phyloP scores from a whole-genome alignment of 2,797 vertebrate genomes.

The Oreochromis mossambicus region DNA sequence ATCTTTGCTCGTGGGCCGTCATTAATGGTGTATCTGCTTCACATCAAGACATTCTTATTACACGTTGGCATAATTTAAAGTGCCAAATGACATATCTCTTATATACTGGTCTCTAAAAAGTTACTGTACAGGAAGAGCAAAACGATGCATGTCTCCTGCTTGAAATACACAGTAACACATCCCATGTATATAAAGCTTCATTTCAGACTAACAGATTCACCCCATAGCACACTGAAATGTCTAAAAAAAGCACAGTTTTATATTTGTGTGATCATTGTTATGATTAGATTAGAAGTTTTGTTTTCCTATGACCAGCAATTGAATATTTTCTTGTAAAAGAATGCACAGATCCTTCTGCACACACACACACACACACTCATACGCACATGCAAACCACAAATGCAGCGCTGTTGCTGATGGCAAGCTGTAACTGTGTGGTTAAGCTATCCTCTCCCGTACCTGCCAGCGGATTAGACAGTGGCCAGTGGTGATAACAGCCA shows the following conservation, averaged over 20 bases:
- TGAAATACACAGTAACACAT: not conserved
- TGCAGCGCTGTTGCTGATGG: not conserved
- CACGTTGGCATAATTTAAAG: not conserved
- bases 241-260: not conserved
- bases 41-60: not conserved
- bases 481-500: conserved; percentile 49
- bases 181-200: not conserved
- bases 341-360: not conserved
- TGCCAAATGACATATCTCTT: not conserved
- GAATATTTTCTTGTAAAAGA: not conserved
- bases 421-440: not conserved
- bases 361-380: not conserved
- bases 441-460: conserved; percentile 15
- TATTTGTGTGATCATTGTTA: not conserved
- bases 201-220: not conserved
- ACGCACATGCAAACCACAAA: not conserved
- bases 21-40: not conserved
- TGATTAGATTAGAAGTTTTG: not conserved
- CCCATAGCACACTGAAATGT: not conserved
- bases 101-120: not conserved
- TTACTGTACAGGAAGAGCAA: not conserved
- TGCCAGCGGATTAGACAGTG: conserved; percentile 47
- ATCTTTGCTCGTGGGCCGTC: not conserved
- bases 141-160: not conserved
- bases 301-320: not conserved